Evolutionary conservation across 2,113 vertebrate species (phyloP).

Genomic region (Pipa parva): DNA sequence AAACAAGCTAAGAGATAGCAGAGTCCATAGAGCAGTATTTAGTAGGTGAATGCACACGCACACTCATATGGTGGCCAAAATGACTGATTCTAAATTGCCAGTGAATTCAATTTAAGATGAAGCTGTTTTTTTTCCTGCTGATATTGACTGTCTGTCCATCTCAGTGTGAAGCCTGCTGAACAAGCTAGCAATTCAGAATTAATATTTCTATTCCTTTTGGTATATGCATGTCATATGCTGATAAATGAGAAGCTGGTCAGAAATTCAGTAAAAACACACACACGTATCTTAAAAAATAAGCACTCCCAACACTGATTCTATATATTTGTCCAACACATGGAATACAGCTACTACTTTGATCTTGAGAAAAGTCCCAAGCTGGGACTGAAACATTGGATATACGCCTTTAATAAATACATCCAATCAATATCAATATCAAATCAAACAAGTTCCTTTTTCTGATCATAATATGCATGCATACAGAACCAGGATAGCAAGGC

Average conservation of each 20-base stretch:
- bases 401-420: too few species aligned
- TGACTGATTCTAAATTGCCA: constrained; percentile 42
- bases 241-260: neutral
- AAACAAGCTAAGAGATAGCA: constrained; percentile 39
- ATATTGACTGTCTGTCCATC: constrained; percentile 35
- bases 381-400: too few species aligned
- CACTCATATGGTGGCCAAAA: constrained; percentile 37
- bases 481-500: too few species aligned
- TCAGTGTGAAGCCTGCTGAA: constrained; percentile 31
- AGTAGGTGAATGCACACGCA: constrained; percentile 39
- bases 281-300: too few species aligned
- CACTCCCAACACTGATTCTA: too few species aligned
- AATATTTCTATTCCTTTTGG: constrained; percentile 26
- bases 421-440: too few species aligned
- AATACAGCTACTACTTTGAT: too few species aligned
- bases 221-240: constrained; percentile 9
- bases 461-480: too few species aligned
- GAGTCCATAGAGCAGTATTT: constrained; percentile 34
- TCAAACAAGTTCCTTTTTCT: too few species aligned
- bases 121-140: constrained; percentile 31
- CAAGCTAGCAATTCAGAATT: constrained; percentile 28
- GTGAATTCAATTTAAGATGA: constrained; percentile 42
- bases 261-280: too few species aligned
- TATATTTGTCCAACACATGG: too few species aligned
- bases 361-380: too few species aligned